Conservation (phyloP, 2,888 invertebrate genomes). For the Carpatolechia fugitivella region DNA sequence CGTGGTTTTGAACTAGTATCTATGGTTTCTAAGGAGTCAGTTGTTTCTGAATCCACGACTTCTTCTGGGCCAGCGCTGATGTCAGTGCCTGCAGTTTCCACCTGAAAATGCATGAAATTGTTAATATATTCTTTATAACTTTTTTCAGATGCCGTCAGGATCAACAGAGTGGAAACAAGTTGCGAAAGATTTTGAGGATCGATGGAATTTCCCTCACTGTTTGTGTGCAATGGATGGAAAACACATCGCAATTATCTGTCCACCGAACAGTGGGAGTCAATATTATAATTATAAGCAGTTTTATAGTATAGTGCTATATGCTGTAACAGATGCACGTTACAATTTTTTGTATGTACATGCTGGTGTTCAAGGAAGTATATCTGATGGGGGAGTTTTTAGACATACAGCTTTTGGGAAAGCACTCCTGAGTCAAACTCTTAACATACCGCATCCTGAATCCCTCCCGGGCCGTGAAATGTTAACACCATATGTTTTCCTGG, state of each 20-base stretch:
- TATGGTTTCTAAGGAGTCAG: conserved; percentile 12
- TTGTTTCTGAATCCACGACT: conserved; percentile 16
- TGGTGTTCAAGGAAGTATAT: conserved; percentile 25
- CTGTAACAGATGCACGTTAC: conserved; percentile 27
- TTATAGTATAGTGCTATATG: conserved; percentile 26
- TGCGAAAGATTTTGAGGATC: conserved; percentile 9
- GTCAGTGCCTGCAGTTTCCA: conserved; percentile 15
- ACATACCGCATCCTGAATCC: conserved; percentile 14
- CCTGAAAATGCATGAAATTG: neutral
- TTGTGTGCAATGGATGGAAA: conserved; percentile 20
- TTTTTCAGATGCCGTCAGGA: conserved; percentile 17
- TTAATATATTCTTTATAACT: too few relatives aligned
- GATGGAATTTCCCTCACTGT: conserved; percentile 20
- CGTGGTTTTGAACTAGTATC: conserved; percentile 14
- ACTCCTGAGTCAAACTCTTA: neutral
- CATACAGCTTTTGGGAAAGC: conserved; percentile 3
- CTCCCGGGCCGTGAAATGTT: conserved; percentile 13
- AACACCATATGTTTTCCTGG: conserved; percentile 22
- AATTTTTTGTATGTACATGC: conserved; percentile 22
- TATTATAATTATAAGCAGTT: conserved; percentile 29
- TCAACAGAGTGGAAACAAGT: conserved; percentile 19
- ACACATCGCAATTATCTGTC: conserved; percentile 16
- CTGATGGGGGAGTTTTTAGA: conserved; percentile 23
- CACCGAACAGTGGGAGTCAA: conserved; percentile 13
- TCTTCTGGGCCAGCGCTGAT: conserved; percentile 13